Base-by-base conservation (phyloP, 64 coral and sea anemone species). In the Astreopora myriophthalma region DNA sequence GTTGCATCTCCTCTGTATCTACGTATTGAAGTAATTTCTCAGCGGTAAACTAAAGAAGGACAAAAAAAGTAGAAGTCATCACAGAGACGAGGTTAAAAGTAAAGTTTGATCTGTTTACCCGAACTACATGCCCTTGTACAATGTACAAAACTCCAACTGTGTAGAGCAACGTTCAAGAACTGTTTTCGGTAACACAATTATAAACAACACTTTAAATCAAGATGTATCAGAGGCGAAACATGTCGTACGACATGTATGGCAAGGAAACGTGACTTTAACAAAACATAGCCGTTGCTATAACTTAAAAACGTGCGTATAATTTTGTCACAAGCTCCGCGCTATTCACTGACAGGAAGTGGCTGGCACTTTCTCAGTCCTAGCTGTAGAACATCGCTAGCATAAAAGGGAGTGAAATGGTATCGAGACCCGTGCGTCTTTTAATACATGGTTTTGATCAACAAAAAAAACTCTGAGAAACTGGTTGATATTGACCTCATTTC, bases 151-250 rank as follows among this genome's bases (percentile, higher is more conserved):
- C 70, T 73, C 70, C 20, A n/a, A 73, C 33, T 48, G 75, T 76
- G 77, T 61, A 30, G 30, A 33, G 20, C 79, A 37, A 64, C 34
- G 32, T 38, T 64, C 61, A 10, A 20, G 23, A 23, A 64, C 61
- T 83, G 30, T 83, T 83, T 83, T 83, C n/a, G 55, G 79, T 39
- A 65, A 83, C 79, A 83, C 64, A 52, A 64, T 83, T 17, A 38
- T 64, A 83, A 83, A 64, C 79, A 83, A 22, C 76, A 60, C 79
- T 63, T 83, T 25, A 64, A n/a, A 81, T 60, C 17, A 61, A 60
- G 9, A 65, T 38, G 7, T 63, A 9, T 60, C 28, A 33, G 4
- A 32, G 51, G 49, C 19, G 78, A 23, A 38, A 65, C 34, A 38
- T 38, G 31, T 37, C 31, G 19, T 38, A 38, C 31, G 52, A 35